Evolutionary conservation across 1,140 invertebrate species (phyloP).

Genomic region (Papilio helenus): DNA sequence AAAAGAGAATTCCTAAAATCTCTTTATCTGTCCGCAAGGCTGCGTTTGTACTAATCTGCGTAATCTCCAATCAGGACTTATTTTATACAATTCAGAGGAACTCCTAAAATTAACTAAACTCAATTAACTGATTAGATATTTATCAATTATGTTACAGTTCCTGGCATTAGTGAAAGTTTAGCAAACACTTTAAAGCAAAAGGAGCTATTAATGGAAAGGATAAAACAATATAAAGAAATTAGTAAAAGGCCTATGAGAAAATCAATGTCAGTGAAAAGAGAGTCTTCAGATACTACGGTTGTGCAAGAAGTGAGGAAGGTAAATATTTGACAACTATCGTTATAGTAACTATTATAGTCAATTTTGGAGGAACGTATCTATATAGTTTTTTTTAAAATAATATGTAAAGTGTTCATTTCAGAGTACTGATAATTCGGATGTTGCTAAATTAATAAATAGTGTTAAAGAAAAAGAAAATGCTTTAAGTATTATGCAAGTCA

Average conservation of each 20-base stretch:
- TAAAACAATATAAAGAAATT: conserved; percentile 79
- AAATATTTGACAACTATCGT: conserved; percentile 16
- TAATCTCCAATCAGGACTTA: too few species aligned
- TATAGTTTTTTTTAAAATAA: neutral
- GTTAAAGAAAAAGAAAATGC: conserved; percentile 77
- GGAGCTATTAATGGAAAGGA: conserved; percentile 76
- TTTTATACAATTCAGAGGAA: too few species aligned
- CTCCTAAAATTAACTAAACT: too few species aligned
- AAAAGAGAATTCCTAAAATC: too few species aligned
- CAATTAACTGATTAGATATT: neutral
- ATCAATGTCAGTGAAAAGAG: conserved; percentile 55
- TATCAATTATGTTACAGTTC: conserved; percentile 59
- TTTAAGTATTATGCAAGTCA: conserved; percentile 78
- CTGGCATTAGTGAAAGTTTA: conserved; percentile 79
- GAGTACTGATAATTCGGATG: conserved; percentile 57
- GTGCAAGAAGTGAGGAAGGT: conserved; percentile 64
- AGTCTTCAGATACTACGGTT: conserved; percentile 46
- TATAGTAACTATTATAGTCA: too few species aligned
- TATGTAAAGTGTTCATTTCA: conserved; percentile 44
- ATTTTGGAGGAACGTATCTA: too few species aligned
- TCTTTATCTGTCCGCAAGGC: too few species aligned
- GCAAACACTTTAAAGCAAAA: conserved; percentile 79
- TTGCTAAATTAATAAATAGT: conserved; percentile 60
- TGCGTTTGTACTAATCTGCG: too few species aligned
- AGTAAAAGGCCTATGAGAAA: conserved; percentile 71